phyloP scores from a whole-genome alignment of 2,113 vertebrate genomes.

The Nipponia nippon region DNA sequence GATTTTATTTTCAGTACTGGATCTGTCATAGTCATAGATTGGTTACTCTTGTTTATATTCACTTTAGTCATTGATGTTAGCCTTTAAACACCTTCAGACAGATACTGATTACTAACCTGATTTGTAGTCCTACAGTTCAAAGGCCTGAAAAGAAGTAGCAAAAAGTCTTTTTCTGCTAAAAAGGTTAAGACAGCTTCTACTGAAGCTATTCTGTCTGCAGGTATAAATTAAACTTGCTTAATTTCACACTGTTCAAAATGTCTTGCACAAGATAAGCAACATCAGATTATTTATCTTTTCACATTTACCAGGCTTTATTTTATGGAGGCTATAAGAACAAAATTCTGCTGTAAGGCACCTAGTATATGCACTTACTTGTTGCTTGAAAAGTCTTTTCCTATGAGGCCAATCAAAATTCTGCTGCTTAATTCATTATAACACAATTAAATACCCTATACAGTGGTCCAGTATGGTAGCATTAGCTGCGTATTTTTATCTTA shows the following conservation, averaged over 20 bases:
- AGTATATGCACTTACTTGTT: neutral
- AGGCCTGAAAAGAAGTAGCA: neutral
- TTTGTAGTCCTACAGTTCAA: neutral
- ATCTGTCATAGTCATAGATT: neutral
- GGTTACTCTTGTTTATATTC: neutral
- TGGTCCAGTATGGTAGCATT: neutral
- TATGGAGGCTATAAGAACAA: neutral
- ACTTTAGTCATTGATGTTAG: neutral
- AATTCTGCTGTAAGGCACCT: neutral
- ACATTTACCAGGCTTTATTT: neutral
- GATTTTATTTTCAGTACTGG: neutral
- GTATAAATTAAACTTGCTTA: neutral
- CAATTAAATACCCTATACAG: neutral
- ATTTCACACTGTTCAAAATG: neutral
- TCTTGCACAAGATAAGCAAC: neutral
- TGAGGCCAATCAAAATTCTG: neutral
- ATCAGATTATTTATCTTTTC: neutral
- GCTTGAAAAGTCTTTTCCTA: neutral
- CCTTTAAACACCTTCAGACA: neutral
- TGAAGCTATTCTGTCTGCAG: neutral
- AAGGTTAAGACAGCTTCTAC: neutral
- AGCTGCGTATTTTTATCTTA: neutral
- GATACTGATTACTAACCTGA: neutral
- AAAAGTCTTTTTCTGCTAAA: neutral
- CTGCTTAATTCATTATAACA: neutral